Conservation (phyloP, 2,888 invertebrate genomes). For the Lycia hirtaria region DNA sequence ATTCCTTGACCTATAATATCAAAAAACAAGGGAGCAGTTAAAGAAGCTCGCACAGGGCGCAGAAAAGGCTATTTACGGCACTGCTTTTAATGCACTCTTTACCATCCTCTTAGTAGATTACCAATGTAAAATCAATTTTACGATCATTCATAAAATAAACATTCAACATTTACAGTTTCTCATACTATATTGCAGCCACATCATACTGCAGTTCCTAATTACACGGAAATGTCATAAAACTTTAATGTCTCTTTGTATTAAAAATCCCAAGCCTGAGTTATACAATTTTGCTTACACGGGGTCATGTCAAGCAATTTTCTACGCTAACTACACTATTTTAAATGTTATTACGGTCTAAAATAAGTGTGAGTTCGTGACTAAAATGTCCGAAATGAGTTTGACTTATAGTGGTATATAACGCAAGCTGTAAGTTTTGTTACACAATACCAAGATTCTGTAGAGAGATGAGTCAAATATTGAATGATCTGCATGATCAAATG, state of each 20-base stretch:
- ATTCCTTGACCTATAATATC: too few relatives aligned
- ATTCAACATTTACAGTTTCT: background rate
- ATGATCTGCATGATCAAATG: background rate
- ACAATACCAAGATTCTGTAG: slow-evolving; percentile 18
- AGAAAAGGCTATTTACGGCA: too few relatives aligned
- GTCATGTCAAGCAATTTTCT: slow-evolving; percentile 28
- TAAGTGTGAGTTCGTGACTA: slow-evolving; percentile 24
- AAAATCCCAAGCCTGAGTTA: slow-evolving; percentile 32
- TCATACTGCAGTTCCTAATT: slow-evolving; percentile 23
- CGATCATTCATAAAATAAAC: background rate
- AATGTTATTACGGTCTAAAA: slow-evolving; percentile 18
- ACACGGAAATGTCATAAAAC: slow-evolving; percentile 26
- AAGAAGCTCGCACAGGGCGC: too few relatives aligned
- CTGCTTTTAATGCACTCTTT: too few relatives aligned
- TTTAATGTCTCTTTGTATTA: slow-evolving; percentile 36
- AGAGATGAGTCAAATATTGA: slow-evolving; percentile 2
- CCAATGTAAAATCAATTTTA: too few relatives aligned
- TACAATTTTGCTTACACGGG: slow-evolving; percentile 19
- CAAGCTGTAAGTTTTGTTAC: slow-evolving; percentile 31
- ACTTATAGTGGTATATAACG: slow-evolving; percentile 28
- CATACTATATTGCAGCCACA: slow-evolving; percentile 6
- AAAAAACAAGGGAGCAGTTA: too few relatives aligned
- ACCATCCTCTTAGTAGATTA: too few relatives aligned
- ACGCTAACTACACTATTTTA: slow-evolving; percentile 16
- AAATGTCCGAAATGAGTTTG: slow-evolving; percentile 28